Evolutionary conservation across 2,888 invertebrate species (phyloP).

Genomic region (Diplazon laetatorius): DNA sequence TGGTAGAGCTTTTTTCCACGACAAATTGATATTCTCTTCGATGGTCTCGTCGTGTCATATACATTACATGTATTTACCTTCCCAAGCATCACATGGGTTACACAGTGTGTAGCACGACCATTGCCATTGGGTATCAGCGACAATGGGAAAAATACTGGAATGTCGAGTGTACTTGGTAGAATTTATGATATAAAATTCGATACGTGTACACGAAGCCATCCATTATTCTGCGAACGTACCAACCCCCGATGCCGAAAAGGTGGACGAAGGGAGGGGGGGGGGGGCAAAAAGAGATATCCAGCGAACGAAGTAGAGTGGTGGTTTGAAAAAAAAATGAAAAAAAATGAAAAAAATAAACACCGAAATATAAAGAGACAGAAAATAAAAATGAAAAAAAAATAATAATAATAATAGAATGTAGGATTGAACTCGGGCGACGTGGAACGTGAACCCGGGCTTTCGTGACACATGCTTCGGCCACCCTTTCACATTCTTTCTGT

Average conservation of each 20-base stretch:
- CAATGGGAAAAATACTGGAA: constrained; percentile 36
- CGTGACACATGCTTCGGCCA: constrained; percentile 26
- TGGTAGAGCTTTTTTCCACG: constrained; percentile 21
- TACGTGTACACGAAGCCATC: constrained; percentile 34
- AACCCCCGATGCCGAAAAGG: background rate
- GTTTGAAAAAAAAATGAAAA: background rate
- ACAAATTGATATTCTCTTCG: constrained; percentile 42
- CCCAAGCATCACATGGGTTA: background rate
- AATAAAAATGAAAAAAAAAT: too few species aligned
- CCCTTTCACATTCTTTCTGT: constrained; percentile 11
- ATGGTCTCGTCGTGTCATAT: constrained; percentile 2
- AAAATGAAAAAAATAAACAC: constrained; percentile 14
- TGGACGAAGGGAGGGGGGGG: constrained; percentile 5
- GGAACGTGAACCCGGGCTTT: constrained; percentile 9
- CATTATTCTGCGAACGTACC: constrained; percentile 37
- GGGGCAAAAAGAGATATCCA: constrained; percentile 24
- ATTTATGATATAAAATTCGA: constrained; percentile 48
- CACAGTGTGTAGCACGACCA: constrained; percentile 1
- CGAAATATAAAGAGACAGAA: background rate
- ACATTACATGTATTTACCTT: constrained; percentile 8
- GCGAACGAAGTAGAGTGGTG: background rate
- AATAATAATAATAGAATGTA: too few species aligned
- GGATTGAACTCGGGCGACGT: constrained; percentile 10
- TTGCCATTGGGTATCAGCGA: constrained; percentile 24
- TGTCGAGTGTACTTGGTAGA: constrained; percentile 38